Evolutionary conservation across 2,888 invertebrate genomes (phyloP), one percentile per base, ranked within the genome.

Genomic region (Meiosimyza decipiens): DNA sequence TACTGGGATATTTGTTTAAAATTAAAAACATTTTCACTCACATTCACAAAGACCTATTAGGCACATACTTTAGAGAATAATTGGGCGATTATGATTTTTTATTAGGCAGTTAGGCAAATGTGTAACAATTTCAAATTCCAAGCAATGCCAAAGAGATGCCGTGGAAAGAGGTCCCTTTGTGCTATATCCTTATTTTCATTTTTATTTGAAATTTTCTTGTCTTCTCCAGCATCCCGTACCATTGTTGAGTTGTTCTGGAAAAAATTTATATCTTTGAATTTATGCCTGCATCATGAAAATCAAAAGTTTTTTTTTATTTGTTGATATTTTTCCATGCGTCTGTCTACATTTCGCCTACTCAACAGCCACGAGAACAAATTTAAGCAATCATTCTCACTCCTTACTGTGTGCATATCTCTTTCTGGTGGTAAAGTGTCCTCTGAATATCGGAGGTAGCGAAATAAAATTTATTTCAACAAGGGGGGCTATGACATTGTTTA

Each of bases 21-120:
- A 28, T 57, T 57, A 57, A 4, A 57, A 22, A 57, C 57, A 57
- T 28, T 28, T 22, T 65, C 52, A n/a, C 22, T 73, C 72, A 75
- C 9, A 40, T 9, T 28, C 28, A 28, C 40, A 40, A 2, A 40
- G 40, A 2, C 40, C 40, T 40, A 40, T 74, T 73, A 75, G 73
- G 71, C 62, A 75, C 71, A 63, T 73, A 75, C 75, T 78, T 78
- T 75, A 68, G 72, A 77, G 72, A 74, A 76, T 78, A 72, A 76
- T 77, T 76, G 74, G 75, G 71, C 76, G 76, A 78, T 78, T 78
- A 78, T 77, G 76, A 76, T 74, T 75, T 77, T 78, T 78, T 78
- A 78, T 78, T 73, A 73, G 75, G 72, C 75, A 74, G 72, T 76
- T 77, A 73, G 63, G 65, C 67, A 74, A 75, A 74, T 77, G 75